Evolutionary conservation across 2,113 vertebrate species (phyloP), one percentile per base, ranked within the genome.

Genomic region (Pelmatolapia mariae): DNA sequence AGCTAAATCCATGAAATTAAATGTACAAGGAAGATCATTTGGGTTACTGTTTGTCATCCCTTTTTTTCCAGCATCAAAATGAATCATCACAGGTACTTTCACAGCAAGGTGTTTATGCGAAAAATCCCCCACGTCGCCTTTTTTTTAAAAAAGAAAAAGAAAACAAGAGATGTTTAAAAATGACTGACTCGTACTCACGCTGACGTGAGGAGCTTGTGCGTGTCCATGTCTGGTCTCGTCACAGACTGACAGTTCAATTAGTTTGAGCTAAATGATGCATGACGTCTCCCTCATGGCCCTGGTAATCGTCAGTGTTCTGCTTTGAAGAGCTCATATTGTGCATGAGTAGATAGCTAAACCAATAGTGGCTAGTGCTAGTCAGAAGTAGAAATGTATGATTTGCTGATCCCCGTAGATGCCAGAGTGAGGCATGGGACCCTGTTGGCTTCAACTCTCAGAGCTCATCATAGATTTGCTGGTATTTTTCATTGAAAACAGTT

Each of bases 221-320:
- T 92, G 89, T 95, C 89, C 90, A 61, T 84, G 92, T 94, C 86
- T 88, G 86, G 82, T 81, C 91, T 93, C 61, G 84, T 94, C 94
- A 95, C 89, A 91, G 82, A 56, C 86, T 94, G 93, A 96, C 93
- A 94, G 92, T 95, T 96, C 89, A 94, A 95, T 95, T 94, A 95
- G 94, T 90, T 54, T 86, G 87, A 92, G 88, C 82, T 89, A 91
- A 94, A 94, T 92, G 93, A 94, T 89, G 93, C 93, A 84, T 86
- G 92, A 29, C 73, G 73, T 92, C 86, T 94, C 93, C 93, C 94
- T 91, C 83, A 11, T 91, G 94, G 92, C 89, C 88, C 80, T 84
- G 33, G 89, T 93, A 94, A 93, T 93, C 89, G 78, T 84, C 91
- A 91, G 86, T 92, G 93, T 94, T 95, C 86, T 92, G 92, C 94